Base-by-base conservation (phyloP, 2,113 vertebrate genomes). In the Charadrius vociferus region DNA sequence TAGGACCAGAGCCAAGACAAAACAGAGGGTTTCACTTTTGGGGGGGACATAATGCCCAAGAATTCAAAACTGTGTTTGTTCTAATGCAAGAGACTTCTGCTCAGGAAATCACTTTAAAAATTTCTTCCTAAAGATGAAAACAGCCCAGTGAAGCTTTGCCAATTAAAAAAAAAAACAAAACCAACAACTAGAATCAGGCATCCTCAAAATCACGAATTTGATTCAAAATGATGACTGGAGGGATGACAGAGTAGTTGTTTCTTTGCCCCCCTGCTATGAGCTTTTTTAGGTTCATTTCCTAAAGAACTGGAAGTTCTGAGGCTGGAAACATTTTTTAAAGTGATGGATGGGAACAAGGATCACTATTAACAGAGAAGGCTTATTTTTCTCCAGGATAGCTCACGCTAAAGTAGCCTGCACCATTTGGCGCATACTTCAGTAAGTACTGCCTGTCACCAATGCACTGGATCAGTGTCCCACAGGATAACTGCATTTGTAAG, bases 361-460 rank as follows among this genome's bases (percentile, higher is more conserved):
- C 12, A 9, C 14, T 71, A 22, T 27, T 14, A 87, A 78, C 6
- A 47, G 4, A 72, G 65, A 16, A 59, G 37, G 37, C 45, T 78
- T 65, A 30, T 71, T 93, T 88, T 88, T n/a, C 19, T 56, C 36
- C 52, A 52, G 63, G 63, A 45, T 26, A 10, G 71, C 36, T 65
- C 43, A 70, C 50, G 11, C 23, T 22, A 26, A 65, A 77, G 56
- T 8, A 39, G 32, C 32, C 56, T 63, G 49, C 50, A 52, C 18
- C 0, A 0, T 12, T 11, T 49, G 49, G 30, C 2, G 0, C 39
- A 61, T 8, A 41, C 30, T 67, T 75, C 18, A 37, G 36, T 17
- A 37, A 32, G 55, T 49, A 32, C 12, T 45, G 63, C 23, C 22
- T 71, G 3, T 26, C 56, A 50, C n/a, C 50, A 77, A 30, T 3